Percentiles rank a stretch among this genome's conserved stretches.
These are phyloP conservation scores for Lepidostoma basale DNA, from an alignment of 1,140 invertebrate species.

Conservation along the genomic window DNA sequence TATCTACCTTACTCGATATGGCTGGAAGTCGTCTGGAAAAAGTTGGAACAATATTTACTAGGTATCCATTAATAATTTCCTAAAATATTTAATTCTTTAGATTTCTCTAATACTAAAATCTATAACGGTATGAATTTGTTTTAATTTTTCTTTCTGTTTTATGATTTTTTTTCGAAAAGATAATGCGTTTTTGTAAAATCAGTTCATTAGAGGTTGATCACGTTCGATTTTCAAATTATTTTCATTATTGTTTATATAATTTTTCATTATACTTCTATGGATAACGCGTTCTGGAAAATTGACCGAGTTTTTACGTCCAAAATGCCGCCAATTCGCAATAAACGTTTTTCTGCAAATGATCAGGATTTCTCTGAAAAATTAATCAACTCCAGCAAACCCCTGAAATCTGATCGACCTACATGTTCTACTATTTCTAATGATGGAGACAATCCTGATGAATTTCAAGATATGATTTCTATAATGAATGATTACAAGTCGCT, in stretches of 20 bases:
- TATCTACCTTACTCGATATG: too few species aligned
- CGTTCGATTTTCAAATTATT: background rate
- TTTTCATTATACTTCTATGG: background rate
- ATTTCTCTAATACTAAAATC: background rate
- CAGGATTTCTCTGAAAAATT: background rate
- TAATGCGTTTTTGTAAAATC: background rate
- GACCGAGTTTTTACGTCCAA: background rate
- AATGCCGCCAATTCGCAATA: constrained; percentile 16
- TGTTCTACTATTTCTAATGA: background rate
- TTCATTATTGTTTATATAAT: too few species aligned
- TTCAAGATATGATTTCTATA: background rate
- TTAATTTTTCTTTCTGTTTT: background rate
- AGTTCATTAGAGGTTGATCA: background rate
- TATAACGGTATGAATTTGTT: background rate
- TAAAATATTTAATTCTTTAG: background rate
- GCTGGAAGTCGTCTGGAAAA: constrained; percentile 72
- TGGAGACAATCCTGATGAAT: background rate
- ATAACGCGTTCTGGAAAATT: background rate
- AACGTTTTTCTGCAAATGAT: too few species aligned
- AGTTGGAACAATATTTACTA: constrained; percentile 73
- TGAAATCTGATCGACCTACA: background rate
- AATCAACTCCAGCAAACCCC: background rate
- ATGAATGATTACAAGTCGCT: background rate
- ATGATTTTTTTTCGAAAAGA: background rate
- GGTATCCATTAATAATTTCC: constrained; percentile 54